Percentiles rank a stretch among this genome's conserved stretches.
Evolutionary conservation across 1,140 invertebrate species (phyloP).

Genomic region (Colletes gigas): DNA sequence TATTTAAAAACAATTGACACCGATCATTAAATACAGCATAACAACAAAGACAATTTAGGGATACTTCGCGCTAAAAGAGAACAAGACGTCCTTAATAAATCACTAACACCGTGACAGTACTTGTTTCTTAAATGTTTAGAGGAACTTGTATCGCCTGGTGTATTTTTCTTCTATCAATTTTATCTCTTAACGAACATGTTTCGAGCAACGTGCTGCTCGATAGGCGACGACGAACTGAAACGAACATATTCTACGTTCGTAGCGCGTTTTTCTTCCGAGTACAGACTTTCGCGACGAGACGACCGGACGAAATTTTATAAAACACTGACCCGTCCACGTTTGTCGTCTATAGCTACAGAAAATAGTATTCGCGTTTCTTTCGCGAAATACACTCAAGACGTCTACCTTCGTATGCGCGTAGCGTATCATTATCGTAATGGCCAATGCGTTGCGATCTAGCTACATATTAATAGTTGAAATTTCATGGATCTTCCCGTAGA

Average conservation of each 20-base stretch:
- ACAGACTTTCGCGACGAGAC: background rate
- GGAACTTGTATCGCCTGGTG: too few species aligned
- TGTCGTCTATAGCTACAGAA: background rate
- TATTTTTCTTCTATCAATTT: too few species aligned
- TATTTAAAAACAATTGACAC: too few species aligned
- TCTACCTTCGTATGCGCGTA: background rate
- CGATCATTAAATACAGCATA: too few species aligned
- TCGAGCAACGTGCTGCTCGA: background rate
- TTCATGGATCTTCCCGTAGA: background rate
- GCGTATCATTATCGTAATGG: constrained; percentile 34
- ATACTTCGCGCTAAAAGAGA: too few species aligned
- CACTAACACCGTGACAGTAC: too few species aligned
- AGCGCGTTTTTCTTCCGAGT: too few species aligned
- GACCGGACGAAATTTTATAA: background rate
- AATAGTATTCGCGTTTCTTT: background rate
- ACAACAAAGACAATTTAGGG: too few species aligned
- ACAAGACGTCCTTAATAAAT: too few species aligned
- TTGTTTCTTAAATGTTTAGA: too few species aligned
- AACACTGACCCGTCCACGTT: background rate
- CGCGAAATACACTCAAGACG: too few species aligned
- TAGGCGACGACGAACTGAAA: background rate
- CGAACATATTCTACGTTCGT: background rate
- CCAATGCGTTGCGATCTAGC: background rate
- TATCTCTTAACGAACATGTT: too few species aligned
- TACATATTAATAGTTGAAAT: background rate